Evolutionary conservation across 2,888 invertebrate genomes (phyloP), one percentile per base, ranked within the genome.

Genomic region (Quadroppia sp.): DNA sequence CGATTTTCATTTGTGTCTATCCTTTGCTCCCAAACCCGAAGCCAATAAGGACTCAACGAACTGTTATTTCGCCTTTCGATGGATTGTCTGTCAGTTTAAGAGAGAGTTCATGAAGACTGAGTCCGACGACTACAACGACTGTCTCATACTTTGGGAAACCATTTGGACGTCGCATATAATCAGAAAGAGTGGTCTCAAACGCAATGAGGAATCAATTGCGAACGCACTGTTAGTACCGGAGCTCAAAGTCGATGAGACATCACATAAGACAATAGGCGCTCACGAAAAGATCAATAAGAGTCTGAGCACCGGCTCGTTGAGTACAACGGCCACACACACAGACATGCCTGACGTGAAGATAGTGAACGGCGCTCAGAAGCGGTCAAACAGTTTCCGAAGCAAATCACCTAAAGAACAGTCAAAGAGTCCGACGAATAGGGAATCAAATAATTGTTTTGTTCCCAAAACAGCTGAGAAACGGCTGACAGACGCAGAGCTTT

Each of bases 11-110:
- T 64, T 64, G 36, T 36, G 1, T 64, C 40, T 28, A n/a, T n/a
- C n/a, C n/a, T n/a, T n/a, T n/a, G n/a, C n/a, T n/a, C n/a, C n/a
- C n/a, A n/a, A n/a, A n/a, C n/a, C n/a, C n/a, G 32, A 40, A 74
- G 75, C 71, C 7, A 70, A 67, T n/a, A 75, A 76, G 70, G 76
- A 76, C 11, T 76, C 75, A n/a, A 71, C 53, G 23, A 76, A 76
- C 72, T 76, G 75, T 53, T 76, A 75, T 56, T 76, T 76, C 45
- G 76, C 76, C 20, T 76, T 76, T 48, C 73, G 76, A 32, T 75
- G 75, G 74, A 74, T 76, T 36, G 73, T 76, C 20, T 76, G 76
- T 71, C 75, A 75, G 40, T 76, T 76, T 30, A 76, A 76, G 45
- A 53, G 76, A 23, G 76, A 76, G 45, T 74, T 76, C 20, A 76